Evolutionary conservation across 37 sponge, comb jelly and placozoan species (phyloP).

Genomic region (Spongilla lacustris): DNA sequence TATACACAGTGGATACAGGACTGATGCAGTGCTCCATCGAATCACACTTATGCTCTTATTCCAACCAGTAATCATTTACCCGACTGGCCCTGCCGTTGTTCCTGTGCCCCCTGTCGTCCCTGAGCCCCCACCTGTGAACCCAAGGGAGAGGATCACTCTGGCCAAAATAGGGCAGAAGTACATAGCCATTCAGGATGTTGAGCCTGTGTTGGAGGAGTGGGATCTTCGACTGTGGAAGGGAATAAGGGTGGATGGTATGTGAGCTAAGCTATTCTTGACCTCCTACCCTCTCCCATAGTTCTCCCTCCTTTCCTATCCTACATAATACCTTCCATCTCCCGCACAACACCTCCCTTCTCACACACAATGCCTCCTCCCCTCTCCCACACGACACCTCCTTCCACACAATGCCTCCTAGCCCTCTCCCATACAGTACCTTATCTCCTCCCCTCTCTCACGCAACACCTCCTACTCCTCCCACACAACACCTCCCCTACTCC

Average conservation of each 20-base stretch:
- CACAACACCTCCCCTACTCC: no score
- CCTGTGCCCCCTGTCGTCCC: not conserved
- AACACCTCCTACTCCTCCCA: no score
- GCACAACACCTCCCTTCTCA: no score
- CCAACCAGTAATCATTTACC: not conserved
- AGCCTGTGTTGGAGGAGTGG: slow-evolving; percentile 39
- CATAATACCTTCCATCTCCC: no score
- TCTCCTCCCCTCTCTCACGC: no score
- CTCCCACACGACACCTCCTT: no score
- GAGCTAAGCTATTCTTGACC: not conserved
- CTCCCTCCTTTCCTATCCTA: no score
- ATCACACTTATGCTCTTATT: no score
- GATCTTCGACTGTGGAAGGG: slow-evolving; percentile 59
- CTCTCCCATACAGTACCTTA: no score
- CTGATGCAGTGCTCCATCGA: no score
- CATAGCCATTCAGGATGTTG: slow-evolving; percentile 47
- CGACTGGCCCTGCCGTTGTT: slow-evolving; percentile 5
- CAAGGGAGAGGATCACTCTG: slow-evolving; percentile 43
- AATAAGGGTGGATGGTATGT: slow-evolving; percentile 61
- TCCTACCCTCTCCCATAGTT: not conserved
- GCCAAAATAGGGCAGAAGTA: slow-evolving; percentile 39
- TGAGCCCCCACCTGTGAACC: slow-evolving; percentile 14
- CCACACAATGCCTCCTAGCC: no score
- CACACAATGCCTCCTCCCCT: not conserved
- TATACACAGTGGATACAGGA: no score